Percentiles rank a stretch among this genome's conserved stretches.
These are phyloP conservation scores for Protomyctophum bolini DNA, from an alignment of 2,113 vertebrate genomes.

Conservation along the genomic window DNA sequence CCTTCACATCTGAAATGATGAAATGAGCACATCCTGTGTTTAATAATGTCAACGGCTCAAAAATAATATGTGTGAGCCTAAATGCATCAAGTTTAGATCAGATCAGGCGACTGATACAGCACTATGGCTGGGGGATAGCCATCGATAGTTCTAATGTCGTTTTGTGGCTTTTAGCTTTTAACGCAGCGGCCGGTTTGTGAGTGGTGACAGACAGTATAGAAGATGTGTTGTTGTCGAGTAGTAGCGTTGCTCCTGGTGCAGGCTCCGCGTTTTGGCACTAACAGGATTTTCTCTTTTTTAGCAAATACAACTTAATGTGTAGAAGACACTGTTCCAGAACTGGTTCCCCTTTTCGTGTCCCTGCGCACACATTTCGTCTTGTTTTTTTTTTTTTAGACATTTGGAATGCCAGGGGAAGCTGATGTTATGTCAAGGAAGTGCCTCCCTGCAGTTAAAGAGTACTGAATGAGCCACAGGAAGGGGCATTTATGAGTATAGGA, in stretches of 20 bases:
- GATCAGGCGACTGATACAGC: background rate
- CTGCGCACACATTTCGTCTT: slow-evolving; percentile 39
- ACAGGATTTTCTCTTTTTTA: slow-evolving; percentile 19
- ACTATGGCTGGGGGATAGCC: background rate
- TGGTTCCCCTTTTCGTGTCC: slow-evolving; percentile 50
- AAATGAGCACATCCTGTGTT: too few species aligned
- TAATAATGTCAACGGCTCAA: background rate
- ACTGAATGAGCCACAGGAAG: slow-evolving; percentile 38
- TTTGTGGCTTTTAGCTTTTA: too few species aligned
- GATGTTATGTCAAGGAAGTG: slow-evolving; percentile 73
- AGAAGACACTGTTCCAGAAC: slow-evolving; percentile 41
- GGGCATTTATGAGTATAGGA: slow-evolving; percentile 48
- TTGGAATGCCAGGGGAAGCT: slow-evolving; percentile 67
- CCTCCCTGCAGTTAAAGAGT: slow-evolving; percentile 62
- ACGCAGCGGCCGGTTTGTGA: too few species aligned
- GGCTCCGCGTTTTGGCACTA: background rate
- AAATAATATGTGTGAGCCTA: background rate
- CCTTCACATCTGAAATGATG: too few species aligned
- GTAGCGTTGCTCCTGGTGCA: background rate
- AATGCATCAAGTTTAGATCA: background rate
- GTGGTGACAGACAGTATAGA: too few species aligned
- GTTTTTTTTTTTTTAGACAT: slow-evolving; percentile 23
- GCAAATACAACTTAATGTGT: slow-evolving; percentile 9
- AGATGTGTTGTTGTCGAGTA: too few species aligned
- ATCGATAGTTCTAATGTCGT: background rate